These are phyloP conservation scores for Anthoptus insignis DNA, from an alignment of 2,888 invertebrate genomes.

Conservation along the genomic window DNA sequence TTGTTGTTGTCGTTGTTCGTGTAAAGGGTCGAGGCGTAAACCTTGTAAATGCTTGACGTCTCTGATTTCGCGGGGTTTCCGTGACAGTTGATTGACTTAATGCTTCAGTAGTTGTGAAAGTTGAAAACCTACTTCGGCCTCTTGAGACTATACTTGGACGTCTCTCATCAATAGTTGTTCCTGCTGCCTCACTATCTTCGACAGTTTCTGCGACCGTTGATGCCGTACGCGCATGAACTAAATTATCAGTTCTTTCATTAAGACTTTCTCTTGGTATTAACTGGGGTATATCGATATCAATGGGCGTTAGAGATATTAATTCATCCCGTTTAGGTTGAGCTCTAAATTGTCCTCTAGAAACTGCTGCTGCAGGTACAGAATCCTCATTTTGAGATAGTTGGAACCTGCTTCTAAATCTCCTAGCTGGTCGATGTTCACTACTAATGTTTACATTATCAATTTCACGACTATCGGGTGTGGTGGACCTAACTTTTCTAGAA, in stretches of 20 bases:
- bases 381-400: constrained; percentile 63
- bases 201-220: constrained; percentile 61
- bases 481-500: constrained; percentile 77
- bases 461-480: constrained; percentile 82
- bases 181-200: constrained; percentile 75
- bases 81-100: constrained; percentile 54
- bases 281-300: constrained; percentile 60
- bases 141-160: constrained; percentile 68
- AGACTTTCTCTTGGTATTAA: constrained; percentile 58
- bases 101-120: constrained; percentile 59
- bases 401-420: constrained; percentile 65
- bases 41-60: constrained; percentile 71
- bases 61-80: constrained; percentile 58
- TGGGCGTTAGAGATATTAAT: constrained; percentile 83
- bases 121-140: constrained; percentile 70
- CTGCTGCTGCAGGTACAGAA: constrained; percentile 72
- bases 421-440: constrained; percentile 53
- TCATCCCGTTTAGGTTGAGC: constrained; percentile 77
- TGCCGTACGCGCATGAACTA: constrained; percentile 59
- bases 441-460: constrained; percentile 55
- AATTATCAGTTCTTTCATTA: constrained; percentile 53
- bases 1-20: constrained; percentile 53
- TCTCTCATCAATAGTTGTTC: constrained; percentile 73
- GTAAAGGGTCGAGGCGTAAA: constrained; percentile 80
- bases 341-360: constrained; percentile 69